These are phyloP conservation scores for Acrocephalus scirpaceus DNA, from an alignment of 2,797 vertebrate genomes.

Conservation along the genomic window DNA sequence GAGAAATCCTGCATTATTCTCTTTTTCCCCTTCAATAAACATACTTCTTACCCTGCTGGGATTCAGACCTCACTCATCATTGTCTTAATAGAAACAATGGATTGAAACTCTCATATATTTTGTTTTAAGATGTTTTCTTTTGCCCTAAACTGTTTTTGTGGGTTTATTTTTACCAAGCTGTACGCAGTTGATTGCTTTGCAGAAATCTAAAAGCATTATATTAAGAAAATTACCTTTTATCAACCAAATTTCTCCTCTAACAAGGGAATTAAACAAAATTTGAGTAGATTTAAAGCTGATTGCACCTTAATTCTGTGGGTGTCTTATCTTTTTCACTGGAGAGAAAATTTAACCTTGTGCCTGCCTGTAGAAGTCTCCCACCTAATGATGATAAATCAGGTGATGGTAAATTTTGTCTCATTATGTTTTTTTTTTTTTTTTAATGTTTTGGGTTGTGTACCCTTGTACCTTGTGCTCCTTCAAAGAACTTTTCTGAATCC, in stretches of 20 bases:
- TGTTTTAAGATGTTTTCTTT: neutral
- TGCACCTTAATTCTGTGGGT: neutral
- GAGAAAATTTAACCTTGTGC: neutral
- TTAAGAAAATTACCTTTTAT: neutral
- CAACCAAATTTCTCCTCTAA: neutral
- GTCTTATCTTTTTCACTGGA: neutral
- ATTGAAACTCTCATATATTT: neutral
- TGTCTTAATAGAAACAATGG: neutral
- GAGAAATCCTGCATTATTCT: neutral
- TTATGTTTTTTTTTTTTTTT: accelerated
- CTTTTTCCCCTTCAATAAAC: neutral
- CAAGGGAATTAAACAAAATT: neutral
- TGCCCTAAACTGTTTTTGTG: neutral
- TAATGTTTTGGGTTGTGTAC: neutral
- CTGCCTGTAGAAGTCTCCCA: neutral
- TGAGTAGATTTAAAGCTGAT: neutral
- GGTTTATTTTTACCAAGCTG: neutral
- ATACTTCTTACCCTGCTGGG: neutral
- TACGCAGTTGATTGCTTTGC: neutral
- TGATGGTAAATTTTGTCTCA: neutral
- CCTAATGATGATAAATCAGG: neutral
- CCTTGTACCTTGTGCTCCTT: neutral
- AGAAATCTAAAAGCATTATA: neutral
- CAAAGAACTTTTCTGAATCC: neutral
- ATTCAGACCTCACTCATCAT: neutral